These are phyloP conservation scores for Abramis brama DNA, from an alignment of 2,113 vertebrate species.

Conservation along the genomic window DNA sequence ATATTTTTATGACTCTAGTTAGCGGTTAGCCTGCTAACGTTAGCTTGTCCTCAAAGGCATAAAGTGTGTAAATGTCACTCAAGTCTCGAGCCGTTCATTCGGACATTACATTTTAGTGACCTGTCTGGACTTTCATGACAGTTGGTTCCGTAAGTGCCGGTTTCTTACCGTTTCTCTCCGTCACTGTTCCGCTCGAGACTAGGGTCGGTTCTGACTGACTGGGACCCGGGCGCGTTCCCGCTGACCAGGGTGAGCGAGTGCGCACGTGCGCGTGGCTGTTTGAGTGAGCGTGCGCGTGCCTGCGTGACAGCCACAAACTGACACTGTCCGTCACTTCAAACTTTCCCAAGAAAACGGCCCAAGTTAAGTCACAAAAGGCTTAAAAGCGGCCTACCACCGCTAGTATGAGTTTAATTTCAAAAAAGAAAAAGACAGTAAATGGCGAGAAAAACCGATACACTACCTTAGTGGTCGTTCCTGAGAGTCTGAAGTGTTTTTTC, in stretches of 20 bases:
- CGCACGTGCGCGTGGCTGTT: slow-evolving; percentile 2
- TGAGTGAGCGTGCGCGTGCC: background rate
- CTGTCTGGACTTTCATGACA: background rate
- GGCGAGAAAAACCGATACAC: background rate
- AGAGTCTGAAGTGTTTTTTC: slow-evolving; percentile 27
- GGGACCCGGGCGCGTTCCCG: slow-evolving; percentile 39
- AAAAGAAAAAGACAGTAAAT: background rate
- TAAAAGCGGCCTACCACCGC: background rate
- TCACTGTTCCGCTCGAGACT: slow-evolving; percentile 22
- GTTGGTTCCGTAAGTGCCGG: background rate
- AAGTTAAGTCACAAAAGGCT: background rate
- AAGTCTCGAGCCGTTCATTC: background rate
- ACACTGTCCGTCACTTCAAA: slow-evolving; percentile 50
- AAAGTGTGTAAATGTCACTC: slow-evolving; percentile 38
- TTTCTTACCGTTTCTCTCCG: slow-evolving; percentile 39
- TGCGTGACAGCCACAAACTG: slow-evolving; percentile 50
- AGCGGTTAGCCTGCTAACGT: slow-evolving; percentile 43
- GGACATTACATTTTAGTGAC: background rate
- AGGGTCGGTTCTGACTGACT: slow-evolving; percentile 41
- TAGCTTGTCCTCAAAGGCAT: slow-evolving; percentile 39
- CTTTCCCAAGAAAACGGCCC: slow-evolving; percentile 8
- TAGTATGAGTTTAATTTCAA: background rate
- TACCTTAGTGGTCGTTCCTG: background rate
- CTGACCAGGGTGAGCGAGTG: background rate
- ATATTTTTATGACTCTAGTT: slow-evolving; percentile 12